Conservation (phyloP, 2,888 invertebrate species). For the Leptopilina myrica region DNA sequence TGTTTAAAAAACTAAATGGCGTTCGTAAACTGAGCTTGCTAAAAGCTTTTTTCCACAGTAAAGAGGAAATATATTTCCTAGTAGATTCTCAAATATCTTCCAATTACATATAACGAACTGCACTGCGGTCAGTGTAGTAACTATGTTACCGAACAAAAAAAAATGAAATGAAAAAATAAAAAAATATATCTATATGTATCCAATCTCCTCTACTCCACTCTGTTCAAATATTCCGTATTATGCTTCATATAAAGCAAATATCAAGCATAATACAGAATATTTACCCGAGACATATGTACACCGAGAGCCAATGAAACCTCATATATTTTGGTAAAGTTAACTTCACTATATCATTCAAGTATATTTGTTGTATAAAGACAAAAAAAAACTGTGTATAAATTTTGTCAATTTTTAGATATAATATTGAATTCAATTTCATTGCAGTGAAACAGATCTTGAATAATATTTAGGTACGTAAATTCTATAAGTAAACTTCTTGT, state of each 20-base stretch:
- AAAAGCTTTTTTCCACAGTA: slow-evolving; percentile 19
- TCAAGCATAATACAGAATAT: slow-evolving; percentile 8
- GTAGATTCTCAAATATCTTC: slow-evolving; percentile 29
- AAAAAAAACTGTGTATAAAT: too few relatives aligned
- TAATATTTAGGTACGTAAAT: too few relatives aligned
- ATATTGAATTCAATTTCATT: too few relatives aligned
- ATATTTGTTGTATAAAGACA: too few relatives aligned
- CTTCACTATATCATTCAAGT: too few relatives aligned
- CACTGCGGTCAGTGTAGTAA: slow-evolving; percentile 20
- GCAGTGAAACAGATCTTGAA: too few relatives aligned
- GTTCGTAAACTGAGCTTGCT: slow-evolving; percentile 16
- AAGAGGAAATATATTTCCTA: slow-evolving; percentile 27
- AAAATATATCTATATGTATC: background rate
- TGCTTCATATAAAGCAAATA: background rate
- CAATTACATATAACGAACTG: slow-evolving; percentile 16
- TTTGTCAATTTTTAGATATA: too few relatives aligned
- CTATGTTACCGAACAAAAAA: slow-evolving; percentile 3
- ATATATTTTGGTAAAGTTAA: background rate
- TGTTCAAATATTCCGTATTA: slow-evolving; percentile 12
- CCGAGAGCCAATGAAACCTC: background rate
- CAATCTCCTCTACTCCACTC: background rate
- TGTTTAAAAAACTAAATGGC: slow-evolving; percentile 18
- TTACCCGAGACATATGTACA: background rate
- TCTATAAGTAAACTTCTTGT: too few relatives aligned
- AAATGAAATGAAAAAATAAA: background rate